Base-by-base conservation (phyloP, 2,113 vertebrate species). In the Chaetura pelagica region DNA sequence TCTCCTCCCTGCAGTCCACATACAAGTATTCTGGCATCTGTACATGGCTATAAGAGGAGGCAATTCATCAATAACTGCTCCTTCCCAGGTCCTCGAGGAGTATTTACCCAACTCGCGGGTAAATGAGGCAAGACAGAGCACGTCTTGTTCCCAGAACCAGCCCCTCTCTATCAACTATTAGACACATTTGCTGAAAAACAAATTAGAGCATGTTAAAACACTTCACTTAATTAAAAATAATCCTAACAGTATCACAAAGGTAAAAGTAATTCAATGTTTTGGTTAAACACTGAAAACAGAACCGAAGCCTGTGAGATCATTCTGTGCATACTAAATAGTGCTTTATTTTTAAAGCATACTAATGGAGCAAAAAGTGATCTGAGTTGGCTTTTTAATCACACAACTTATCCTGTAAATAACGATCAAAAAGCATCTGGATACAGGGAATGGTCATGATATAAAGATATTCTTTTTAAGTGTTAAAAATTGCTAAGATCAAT, bases 201-300 rank as follows among this genome's bases (percentile, higher is more conserved):
- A 87, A 96, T 87, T 76, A 94, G 42, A 91, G 59, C 75, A 80
- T 44, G 73, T 92, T 94, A 92, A 90, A 94, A 81, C 87, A 91
- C 35, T 84, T 71, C 40, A 61, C 87, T 92, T 84, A 91, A 93
- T 96, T 93, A 94, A 84, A 94, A 93, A 88, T 67, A 94, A 94
- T 61, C 83, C 88, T 89, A 78, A 80, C 72, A 78, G 55, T 64
- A 91, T 75, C 73, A 92, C 79, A 90, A 94, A 95, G 68, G 90
- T 81, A 88, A 80, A 92, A 95, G 76, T 81, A 90, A 93, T 75
- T 94, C 44, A 75, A 10, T 59, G 68, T 77, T 93, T 93, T 94
- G 85, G 82, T 86, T 96, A 78, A 96, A 89, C 69, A 61, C 49
- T 84, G 85, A 86, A 95, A 93, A 81, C 44, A 68, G 52, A 91